phyloP scores from a whole-genome alignment of 2,888 invertebrate genomes.

The Luffia ferchaultella region DNA sequence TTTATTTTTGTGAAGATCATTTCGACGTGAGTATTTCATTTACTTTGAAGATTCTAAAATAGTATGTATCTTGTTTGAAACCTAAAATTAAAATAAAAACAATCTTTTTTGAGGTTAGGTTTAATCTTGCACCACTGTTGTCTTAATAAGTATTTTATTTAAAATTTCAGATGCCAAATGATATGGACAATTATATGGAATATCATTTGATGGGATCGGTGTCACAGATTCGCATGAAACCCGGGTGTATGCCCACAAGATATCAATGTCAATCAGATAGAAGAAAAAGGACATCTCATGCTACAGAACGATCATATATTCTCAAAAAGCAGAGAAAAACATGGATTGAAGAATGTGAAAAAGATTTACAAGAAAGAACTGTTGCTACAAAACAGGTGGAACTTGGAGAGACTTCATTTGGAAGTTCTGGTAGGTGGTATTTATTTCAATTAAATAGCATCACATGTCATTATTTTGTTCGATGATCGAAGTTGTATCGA shows the following conservation, averaged over 20 bases:
- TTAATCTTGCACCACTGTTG: too few relatives aligned
- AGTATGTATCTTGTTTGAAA: too few relatives aligned
- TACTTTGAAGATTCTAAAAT: too few relatives aligned
- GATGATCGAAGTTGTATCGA: too few relatives aligned
- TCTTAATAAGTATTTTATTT: not conserved
- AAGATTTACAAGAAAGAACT: slow-evolving; percentile 7
- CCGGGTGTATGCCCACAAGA: slow-evolving; percentile 22
- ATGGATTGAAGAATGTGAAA: slow-evolving; percentile 12
- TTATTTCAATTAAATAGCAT: too few relatives aligned
- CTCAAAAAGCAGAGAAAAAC: slow-evolving; percentile 14
- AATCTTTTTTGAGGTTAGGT: too few relatives aligned
- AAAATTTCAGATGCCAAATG: not conserved
- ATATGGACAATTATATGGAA: slow-evolving; percentile 19
- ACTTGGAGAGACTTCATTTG: not conserved
- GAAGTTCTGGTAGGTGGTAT: not conserved
- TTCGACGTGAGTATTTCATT: too few relatives aligned
- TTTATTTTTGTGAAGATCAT: too few relatives aligned
- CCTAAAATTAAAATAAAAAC: too few relatives aligned
- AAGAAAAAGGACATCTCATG: slow-evolving; percentile 13
- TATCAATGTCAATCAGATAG: slow-evolving; percentile 21
- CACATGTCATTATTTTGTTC: too few relatives aligned
- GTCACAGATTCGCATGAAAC: slow-evolving; percentile 23
- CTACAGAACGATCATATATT: slow-evolving; percentile 13
- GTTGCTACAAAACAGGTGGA: not conserved
- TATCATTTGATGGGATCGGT: slow-evolving; percentile 25